phyloP scores from a whole-genome alignment of 2,888 invertebrate genomes.

The Amphipyra tragopoginis region DNA sequence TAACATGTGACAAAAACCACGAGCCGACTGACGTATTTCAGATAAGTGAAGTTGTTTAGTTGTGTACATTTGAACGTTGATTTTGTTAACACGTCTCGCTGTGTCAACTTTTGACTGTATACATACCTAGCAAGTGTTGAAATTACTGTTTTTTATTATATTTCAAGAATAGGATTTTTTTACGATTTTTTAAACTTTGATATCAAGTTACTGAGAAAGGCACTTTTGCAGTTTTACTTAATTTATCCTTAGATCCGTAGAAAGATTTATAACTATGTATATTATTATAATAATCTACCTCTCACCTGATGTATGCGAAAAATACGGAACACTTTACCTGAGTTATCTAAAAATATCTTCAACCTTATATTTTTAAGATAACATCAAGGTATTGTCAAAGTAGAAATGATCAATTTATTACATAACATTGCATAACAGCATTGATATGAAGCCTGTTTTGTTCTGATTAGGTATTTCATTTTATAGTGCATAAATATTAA shows the following conservation, averaged over 20 bases:
- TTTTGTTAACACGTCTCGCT: constrained; percentile 50
- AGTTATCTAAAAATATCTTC: too few species aligned
- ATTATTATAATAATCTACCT: too few species aligned
- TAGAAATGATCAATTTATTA: too few species aligned
- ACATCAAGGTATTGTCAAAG: too few species aligned
- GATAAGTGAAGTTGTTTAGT: constrained; percentile 64
- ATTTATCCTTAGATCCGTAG: too few species aligned
- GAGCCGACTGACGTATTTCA: constrained; percentile 58
- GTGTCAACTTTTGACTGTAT: constrained; percentile 35
- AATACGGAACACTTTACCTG: too few species aligned
- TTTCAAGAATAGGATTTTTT: neutral
- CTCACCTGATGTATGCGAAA: too few species aligned
- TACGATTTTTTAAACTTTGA: too few species aligned
- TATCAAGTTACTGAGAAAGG: too few species aligned
- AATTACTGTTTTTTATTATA: constrained; percentile 30
- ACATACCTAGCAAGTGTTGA: constrained; percentile 45
- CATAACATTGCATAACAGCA: neutral
- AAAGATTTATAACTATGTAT: too few species aligned
- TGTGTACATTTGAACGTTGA: constrained; percentile 57
- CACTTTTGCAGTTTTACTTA: too few species aligned
- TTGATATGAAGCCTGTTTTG: constrained; percentile 1
- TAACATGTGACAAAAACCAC: constrained; percentile 71
- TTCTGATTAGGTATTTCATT: neutral
- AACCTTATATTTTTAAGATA: too few species aligned
- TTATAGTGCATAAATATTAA: neutral